Evolutionary conservation across 2,888 invertebrate species (phyloP), one percentile per base, ranked within the genome.

Genomic region (Eueremaeus valkanovi): DNA sequence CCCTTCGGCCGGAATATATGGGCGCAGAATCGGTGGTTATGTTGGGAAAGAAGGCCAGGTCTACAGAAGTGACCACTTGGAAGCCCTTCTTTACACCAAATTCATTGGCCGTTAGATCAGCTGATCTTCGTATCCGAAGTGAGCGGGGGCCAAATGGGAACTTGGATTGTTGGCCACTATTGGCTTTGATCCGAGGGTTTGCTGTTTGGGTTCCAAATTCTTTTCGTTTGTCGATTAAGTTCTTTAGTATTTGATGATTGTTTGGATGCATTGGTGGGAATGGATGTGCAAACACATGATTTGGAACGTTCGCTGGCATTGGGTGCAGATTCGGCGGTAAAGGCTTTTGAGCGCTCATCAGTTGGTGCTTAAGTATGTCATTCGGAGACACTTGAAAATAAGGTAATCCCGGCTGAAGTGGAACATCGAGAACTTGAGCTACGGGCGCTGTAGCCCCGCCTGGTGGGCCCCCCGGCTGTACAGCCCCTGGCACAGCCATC

Each of bases 31-130:
- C 79, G 33, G 80, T 79, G n/a, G 78, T 80, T 51, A 76, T 73
- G 33, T 79, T 91, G 0, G 93, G 92, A 80, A 92, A 92, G 83
- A 95, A 95, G 49, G 92, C 93, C 55, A 95, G 85, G 83, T 95
- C 95, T 0, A 93, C 92, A 83, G 93, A 92, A 3, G 94, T 93
- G 76, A 95, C 92, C 68, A 95, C 92, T 79, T 93, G 92, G 83
- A 93, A 94, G 29, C 93, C 87, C 0, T 93, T 92, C 78, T 92
- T 92, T 1, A 95, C 93, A 8, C 94, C 93, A 0, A 94, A 24
- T 55, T 80, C 80, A 13, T 78, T 77, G 24, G 77, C 78, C 11
- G 75, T 77, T 1, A 75, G 73, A n/a, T 61, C 31, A 6, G 29
- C 31, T 11, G 77, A 76, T 68, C 79, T 75, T 70, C 78, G 73